phyloP scores from a whole-genome alignment of 92 coral and sea anemone species.

The Parazoanthus darwini region DNA sequence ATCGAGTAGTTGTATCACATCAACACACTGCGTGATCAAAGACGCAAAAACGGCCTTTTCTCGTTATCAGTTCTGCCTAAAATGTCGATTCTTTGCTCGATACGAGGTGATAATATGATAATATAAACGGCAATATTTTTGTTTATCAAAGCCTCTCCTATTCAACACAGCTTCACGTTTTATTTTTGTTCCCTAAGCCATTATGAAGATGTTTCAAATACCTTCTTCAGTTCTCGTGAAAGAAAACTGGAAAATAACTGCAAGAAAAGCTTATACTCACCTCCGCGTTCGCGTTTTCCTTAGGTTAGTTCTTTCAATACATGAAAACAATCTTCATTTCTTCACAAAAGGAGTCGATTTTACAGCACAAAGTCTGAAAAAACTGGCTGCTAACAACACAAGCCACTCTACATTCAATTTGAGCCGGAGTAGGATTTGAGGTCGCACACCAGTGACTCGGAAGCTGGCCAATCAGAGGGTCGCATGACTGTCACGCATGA shows the following conservation, averaged over 20 bases:
- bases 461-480: slow-evolving; percentile 18
- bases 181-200: slow-evolving; percentile 25
- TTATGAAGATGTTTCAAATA: slow-evolving; percentile 16
- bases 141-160: neutral
- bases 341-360: neutral
- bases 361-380: slow-evolving; percentile 16
- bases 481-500: slow-evolving; percentile 47
- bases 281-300: neutral
- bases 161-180: slow-evolving; percentile 1
- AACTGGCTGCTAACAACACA: neutral
- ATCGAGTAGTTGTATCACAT: slow-evolving; percentile 57
- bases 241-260: slow-evolving; percentile 11
- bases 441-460: slow-evolving; percentile 38
- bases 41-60: slow-evolving; percentile 69
- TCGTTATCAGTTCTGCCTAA: slow-evolving; percentile 25
- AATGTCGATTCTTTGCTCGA: slow-evolving; percentile 18
- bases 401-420: neutral
- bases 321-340: slow-evolving; percentile 7
- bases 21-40: slow-evolving; percentile 66
- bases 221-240: slow-evolving; percentile 27
- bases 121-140: neutral
- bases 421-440: neutral
- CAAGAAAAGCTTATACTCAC: slow-evolving; percentile 1
- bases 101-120: neutral
- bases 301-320: neutral